These are phyloP conservation scores for Tromatobia lineatoria DNA, from an alignment of 2,888 invertebrate species.

Conservation along the genomic window DNA sequence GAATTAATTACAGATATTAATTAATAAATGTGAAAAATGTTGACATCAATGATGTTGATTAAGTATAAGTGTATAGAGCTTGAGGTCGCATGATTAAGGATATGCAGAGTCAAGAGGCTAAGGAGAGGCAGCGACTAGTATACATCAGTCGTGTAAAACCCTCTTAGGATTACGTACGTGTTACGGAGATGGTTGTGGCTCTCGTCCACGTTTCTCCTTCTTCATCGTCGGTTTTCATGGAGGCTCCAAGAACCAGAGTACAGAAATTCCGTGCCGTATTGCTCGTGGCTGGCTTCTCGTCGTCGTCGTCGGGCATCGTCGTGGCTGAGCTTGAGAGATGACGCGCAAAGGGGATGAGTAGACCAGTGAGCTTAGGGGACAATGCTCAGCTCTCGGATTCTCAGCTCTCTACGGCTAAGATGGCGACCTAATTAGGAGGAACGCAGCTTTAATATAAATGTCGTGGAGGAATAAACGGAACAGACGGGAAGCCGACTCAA, in stretches of 20 bases:
- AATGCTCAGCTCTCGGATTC: constrained; percentile 69
- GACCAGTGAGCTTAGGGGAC: constrained; percentile 41
- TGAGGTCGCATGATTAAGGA: constrained; percentile 12
- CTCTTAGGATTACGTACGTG: constrained; percentile 56
- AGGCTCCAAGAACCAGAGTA: constrained; percentile 33
- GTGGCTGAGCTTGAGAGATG: constrained; percentile 42
- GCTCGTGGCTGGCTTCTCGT: constrained; percentile 38
- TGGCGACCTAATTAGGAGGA: constrained; percentile 80
- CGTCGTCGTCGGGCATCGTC: constrained; percentile 49
- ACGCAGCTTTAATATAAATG: constrained; percentile 79
- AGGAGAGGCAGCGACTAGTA: constrained; percentile 37
- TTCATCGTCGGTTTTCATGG: constrained; percentile 57
- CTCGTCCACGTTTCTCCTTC: constrained; percentile 46
- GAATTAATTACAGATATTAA: background rate
- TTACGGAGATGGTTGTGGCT: constrained; percentile 54
- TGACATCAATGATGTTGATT: constrained; percentile 8
- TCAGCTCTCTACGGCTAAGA: constrained; percentile 72
- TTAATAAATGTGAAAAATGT: background rate
- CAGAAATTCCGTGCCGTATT: constrained; percentile 50
- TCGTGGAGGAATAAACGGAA: constrained; percentile 62
- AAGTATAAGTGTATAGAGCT: background rate
- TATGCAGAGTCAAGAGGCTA: constrained; percentile 23
- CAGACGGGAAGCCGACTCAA: constrained; percentile 29
- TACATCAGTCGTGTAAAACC: constrained; percentile 50
- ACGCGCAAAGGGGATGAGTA: constrained; percentile 20